These are phyloP conservation scores for Cynopterus sphinx DNA, from an alignment of 2,797 vertebrate species.

Conservation along the genomic window DNA sequence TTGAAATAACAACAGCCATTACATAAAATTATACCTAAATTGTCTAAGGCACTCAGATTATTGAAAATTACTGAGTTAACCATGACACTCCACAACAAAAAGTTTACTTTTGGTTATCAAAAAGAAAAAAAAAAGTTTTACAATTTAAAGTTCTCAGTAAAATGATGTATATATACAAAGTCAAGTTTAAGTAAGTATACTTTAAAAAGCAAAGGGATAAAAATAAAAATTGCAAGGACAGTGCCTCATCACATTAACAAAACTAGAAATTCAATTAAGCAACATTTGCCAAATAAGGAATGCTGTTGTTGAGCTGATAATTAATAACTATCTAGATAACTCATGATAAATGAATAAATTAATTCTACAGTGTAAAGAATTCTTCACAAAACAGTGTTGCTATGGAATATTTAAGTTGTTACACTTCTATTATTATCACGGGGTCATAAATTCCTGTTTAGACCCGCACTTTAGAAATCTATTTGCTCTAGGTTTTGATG, in stretches of 20 bases:
- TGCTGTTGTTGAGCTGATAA: not conserved
- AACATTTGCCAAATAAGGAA: conserved; percentile 51
- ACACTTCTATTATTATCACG: not conserved
- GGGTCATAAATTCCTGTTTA: conserved; percentile 27
- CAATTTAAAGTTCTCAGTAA: conserved; percentile 44
- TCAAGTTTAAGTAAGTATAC: not conserved
- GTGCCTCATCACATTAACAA: conserved; percentile 31
- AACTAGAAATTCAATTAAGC: conserved; percentile 39
- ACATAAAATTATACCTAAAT: conserved; percentile 49
- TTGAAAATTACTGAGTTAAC: conserved; percentile 59
- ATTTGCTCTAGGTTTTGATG: conserved; percentile 29
- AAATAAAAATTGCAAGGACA: conserved; percentile 63
- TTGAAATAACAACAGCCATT: conserved; percentile 51
- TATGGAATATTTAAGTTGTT: not conserved
- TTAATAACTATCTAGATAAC: conserved; percentile 15
- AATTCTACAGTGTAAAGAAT: not conserved
- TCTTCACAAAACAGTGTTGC: conserved; percentile 10
- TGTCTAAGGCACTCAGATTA: conserved; percentile 39
- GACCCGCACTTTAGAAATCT: not conserved
- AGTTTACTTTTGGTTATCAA: not conserved
- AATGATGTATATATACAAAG: conserved; percentile 16
- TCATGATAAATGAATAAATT: not conserved
- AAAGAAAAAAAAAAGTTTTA: conserved; percentile 3
- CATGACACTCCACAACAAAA: conserved; percentile 10
- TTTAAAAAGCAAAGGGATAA: conserved; percentile 52